These are phyloP conservation scores for Coreius guichenoti DNA, from an alignment of 2,797 vertebrate genomes.

Conservation along the genomic window DNA sequence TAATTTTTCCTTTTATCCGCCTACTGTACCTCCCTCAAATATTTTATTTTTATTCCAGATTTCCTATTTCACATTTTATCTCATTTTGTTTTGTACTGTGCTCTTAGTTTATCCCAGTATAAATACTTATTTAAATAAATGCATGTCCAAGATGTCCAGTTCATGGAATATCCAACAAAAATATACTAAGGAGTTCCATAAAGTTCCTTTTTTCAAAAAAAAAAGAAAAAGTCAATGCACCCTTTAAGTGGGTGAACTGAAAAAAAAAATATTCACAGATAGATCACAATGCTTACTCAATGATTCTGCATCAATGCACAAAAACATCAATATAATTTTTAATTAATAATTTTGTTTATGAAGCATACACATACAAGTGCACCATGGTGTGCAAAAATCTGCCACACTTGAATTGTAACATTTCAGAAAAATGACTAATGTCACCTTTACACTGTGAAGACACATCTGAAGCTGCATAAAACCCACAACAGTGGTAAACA, in stretches of 20 bases:
- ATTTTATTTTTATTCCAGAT: constrained; percentile 7
- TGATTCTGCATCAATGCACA: background rate
- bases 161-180: background rate
- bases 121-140: background rate
- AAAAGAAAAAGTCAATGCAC: background rate
- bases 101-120: background rate
- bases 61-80: background rate
- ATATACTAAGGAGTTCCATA: background rate
- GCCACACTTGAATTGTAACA: background rate
- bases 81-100: background rate
- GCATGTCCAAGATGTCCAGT: background rate
- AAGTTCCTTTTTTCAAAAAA: background rate
- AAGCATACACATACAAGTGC: background rate
- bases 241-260: background rate
- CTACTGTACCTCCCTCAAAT: background rate
- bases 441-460: background rate
- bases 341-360: background rate
- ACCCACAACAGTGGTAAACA: background rate
- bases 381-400: constrained; percentile 10
- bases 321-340: background rate
- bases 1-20: constrained; percentile 21
- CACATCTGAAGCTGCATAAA: background rate
- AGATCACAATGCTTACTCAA: background rate
- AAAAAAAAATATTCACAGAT: background rate
- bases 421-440: constrained; percentile 1